Base-by-base conservation (phyloP, 2,888 invertebrate species). In the Halocaridina rubra region DNA sequence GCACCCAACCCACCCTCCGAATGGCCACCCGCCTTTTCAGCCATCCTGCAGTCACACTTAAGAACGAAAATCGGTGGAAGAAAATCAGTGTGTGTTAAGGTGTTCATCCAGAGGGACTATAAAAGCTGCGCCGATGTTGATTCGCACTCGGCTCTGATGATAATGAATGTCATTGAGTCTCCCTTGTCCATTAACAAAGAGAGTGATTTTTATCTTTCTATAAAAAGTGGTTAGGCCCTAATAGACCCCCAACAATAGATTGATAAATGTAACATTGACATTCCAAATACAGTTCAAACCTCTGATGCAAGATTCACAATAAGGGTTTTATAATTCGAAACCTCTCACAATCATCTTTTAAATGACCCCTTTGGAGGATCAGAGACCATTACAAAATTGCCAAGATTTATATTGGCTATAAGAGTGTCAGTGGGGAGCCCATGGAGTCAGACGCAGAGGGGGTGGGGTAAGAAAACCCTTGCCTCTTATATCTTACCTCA, bases 121-220 rank as follows among this genome's bases (percentile, higher is more conserved):
- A 84, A 84, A 84, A 74, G 84, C 84, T 81, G 77, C 81, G 67
- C 67, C 32, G 74, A 78, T 84, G 84, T 84, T 84, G 84, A 84
- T 84, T 84, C 84, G 78, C 84, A 78, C 84, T 78, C 78, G 16
- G 72, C 46, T 22, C 59, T 64, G 84, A 84, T 84, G 78, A 78
- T 84, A 84, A 84, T 84, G 84, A 84, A 84, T 84, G 84, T 84
- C 84, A 84, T 79, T 84, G 72, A 79, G 32, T 59, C 78, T 78
- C 78, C 74, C 84, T 84, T 84, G 84, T 84, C 84, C 84, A 84
- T 84, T 84, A 84, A 84, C 84, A 84, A 84, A 84, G 84, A 78
- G 78, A n/a, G 84, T 53, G 84, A 84, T 84, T 84, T 84, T 84
- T 84, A 84, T 84, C 84, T 84, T 61, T 72, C 84, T 78, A 72